Base-by-base conservation (phyloP, 2,113 vertebrate genomes). In the Cacatua alba region DNA sequence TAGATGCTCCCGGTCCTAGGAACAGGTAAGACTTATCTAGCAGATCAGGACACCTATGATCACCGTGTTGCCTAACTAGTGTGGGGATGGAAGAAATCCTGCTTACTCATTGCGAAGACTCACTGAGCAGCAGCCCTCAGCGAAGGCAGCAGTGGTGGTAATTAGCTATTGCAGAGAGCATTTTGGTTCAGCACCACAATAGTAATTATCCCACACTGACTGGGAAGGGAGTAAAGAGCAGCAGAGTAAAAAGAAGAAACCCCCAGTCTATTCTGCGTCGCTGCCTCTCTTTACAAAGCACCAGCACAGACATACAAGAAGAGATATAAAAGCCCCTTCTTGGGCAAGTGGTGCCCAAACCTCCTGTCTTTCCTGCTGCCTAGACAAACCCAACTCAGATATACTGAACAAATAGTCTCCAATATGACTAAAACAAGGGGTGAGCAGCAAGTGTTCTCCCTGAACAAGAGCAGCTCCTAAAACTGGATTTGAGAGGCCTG, bases 241-340 rank as follows among this genome's bases (percentile, higher is more conserved):
- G 9, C 29, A 64, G 49, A 84, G 10, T 43, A 64, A 81, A 88
- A 31, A 59, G 23, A 6, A 84, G 71, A 80, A 86, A 13, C 9
- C 11, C 23, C 8, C n/a, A 16, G 11, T 10, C 49, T 39, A 21
- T 44, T 53, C 10, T 1, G 0, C 57, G 26, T 43, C 6, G 0
- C 23, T 0, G 1, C 16, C 26, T 83, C 62, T 81, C 69, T 78
- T 77, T 67, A 62, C 2, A 4, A 74, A 90, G 46, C 31, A 69
- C 28, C 49, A 86, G 55, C n/a, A 39, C 23, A 88, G 41, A 46
- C 2, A 19, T 24, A 41, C 6, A 74, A 55, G 49, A 51, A 75
- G 49, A 62, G 9, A 79, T 39, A 3, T 13, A 67, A 85, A 37
- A 14, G 21, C 16, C 11, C 6, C 6, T 64, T 78, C 63, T 81